These are phyloP conservation scores for Ferrisia virgata DNA, from an alignment of 2,888 invertebrate species.

Conservation along the genomic window DNA sequence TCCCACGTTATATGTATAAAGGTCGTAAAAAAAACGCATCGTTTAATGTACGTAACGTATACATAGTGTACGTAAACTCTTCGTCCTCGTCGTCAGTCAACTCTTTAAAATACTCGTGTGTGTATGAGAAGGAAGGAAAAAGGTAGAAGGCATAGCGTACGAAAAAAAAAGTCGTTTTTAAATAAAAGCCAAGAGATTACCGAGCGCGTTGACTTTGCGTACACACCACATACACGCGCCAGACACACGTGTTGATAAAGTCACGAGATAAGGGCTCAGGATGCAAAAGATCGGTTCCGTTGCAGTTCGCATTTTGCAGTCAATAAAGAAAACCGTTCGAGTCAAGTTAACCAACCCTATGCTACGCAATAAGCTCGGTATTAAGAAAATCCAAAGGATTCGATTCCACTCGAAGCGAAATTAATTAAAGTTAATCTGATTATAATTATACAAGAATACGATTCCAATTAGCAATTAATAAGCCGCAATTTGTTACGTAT, in stretches of 20 bases:
- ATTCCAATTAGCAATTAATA: conserved; percentile 14
- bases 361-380: too few species aligned
- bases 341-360: too few species aligned
- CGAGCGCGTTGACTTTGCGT: background rate
- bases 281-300: conserved; percentile 7
- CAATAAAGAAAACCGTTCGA: background rate
- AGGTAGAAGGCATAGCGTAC: too few species aligned
- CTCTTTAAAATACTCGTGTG: background rate
- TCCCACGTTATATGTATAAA: background rate
- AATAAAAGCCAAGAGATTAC: conserved; percentile 30
- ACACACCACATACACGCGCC: background rate
- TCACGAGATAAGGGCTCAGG: background rate
- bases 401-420: background rate
- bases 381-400: background rate
- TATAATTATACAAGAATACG: background rate
- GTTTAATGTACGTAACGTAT: background rate
- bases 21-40: conserved; percentile 22
- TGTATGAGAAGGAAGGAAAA: background rate
- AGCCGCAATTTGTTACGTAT: background rate
- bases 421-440: conserved; percentile 17
- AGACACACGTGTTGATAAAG: conserved; percentile 39
- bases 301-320: conserved; percentile 16
- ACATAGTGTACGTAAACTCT: background rate
- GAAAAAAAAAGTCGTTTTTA: conserved; percentile 1
- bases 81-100: background rate